Conservation (phyloP, 2,797 vertebrate genomes). For the Acanthiza pusilla region DNA sequence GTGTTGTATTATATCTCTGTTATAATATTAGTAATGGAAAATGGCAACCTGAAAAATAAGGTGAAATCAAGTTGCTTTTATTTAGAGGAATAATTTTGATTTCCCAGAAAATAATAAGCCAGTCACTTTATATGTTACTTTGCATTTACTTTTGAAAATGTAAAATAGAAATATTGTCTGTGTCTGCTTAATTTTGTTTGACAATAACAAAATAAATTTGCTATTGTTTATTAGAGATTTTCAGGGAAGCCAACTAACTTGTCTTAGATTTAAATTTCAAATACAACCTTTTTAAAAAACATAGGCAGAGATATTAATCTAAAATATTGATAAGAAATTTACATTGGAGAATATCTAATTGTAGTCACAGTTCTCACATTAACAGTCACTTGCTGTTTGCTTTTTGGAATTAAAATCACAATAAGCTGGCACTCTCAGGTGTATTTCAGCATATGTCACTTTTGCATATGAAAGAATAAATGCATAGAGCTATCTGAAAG, state of each 20-base stretch:
- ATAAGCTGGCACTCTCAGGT: not conserved
- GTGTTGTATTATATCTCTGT: constrained; percentile 34
- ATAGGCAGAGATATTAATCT: constrained; percentile 65
- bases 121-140: constrained; percentile 11
- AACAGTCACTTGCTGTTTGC: constrained; percentile 34
- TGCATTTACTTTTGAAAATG: constrained; percentile 64
- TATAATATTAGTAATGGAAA: constrained; percentile 52
- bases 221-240: constrained; percentile 66
- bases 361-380: constrained; percentile 27
- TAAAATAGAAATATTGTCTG: constrained; percentile 28
- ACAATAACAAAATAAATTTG: constrained; percentile 70
- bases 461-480: constrained; percentile 37
- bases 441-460: constrained; percentile 9
- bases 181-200: constrained; percentile 64
- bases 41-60: constrained; percentile 51
- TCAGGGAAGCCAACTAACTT: constrained; percentile 58
- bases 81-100: constrained; percentile 63
- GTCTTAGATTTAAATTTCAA: constrained; percentile 74
- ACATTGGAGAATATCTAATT: constrained; percentile 63
- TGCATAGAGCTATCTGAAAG: not conserved
- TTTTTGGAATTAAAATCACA: constrained; percentile 52
- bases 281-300: constrained; percentile 69
- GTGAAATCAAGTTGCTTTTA: constrained; percentile 50
- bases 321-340: constrained; percentile 73
- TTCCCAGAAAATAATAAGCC: constrained; percentile 60